Evolutionary conservation across 2,888 invertebrate species (phyloP), one percentile per base, ranked within the genome.

Genomic region (Plagodis dolabraria): DNA sequence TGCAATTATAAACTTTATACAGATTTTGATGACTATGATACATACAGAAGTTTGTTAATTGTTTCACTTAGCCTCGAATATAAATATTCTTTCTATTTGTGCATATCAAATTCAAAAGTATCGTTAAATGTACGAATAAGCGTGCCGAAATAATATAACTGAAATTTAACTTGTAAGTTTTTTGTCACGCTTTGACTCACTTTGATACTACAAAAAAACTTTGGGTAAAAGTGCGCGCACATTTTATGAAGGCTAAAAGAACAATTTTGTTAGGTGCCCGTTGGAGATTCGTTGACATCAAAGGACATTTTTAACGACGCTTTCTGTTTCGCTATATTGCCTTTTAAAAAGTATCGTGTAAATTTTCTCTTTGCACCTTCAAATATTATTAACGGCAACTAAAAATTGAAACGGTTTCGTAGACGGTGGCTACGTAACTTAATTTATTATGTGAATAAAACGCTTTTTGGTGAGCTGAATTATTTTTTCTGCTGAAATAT

Each of bases 231-330:
- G 84, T 82, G 80, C 82, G 80, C 75, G 79, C 80, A 82, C 86
- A 83, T 88, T 89, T 89, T 86, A 86, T 85, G 86, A 83, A 88
- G 76, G 82, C 83, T 85, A 86, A 89, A 89, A 86, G 89, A 89
- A 89, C 87, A 90, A 89, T 89, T 89, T 86, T 82, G 89, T 89
- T 90, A 89, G 87, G 87, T 84, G 83, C 84, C 83, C 85, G 84
- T 78, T 85, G 85, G 75, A 89, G 86, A 87, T 88, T 85, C 79
- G 82, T 83, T 78, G 83, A 89, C 86, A 87, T 90, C 89, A 91
- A 91, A 91, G 87, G 85, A 79, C 85, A 77, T 86, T 89, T 57
- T 84, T 87, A 88, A 83, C 85, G 83, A 80, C 82, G 82, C 81
- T 79, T 80, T 80, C 82, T 83, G 79, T 82, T 81, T 82, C 78